These are phyloP conservation scores for Clepsis dumicolana DNA, from an alignment of 2,888 invertebrate genomes.

Conservation along the genomic window DNA sequence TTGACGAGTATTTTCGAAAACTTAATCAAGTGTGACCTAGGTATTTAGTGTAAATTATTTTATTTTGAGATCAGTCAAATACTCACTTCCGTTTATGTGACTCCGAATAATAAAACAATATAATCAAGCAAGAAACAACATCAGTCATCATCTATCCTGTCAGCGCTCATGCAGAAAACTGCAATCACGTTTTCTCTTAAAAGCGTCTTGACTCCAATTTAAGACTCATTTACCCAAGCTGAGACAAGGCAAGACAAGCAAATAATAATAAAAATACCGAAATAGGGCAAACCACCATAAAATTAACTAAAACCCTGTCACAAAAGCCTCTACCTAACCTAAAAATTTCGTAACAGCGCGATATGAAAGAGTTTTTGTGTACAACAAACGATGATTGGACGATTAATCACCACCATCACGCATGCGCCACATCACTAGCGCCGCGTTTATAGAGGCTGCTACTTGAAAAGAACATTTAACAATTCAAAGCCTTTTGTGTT, in stretches of 20 bases:
- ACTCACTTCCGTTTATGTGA: no score
- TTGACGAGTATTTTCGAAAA: no score
- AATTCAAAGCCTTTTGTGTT: slow-evolving; percentile 64
- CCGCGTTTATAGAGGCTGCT: slow-evolving; percentile 72
- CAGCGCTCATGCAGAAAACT: no score
- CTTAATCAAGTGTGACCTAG: no score
- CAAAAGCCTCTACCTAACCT: slow-evolving; percentile 3
- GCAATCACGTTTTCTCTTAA: no score
- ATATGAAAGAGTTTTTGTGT: slow-evolving; percentile 48
- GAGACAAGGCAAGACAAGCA: not conserved
- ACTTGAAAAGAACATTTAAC: slow-evolving; percentile 70
- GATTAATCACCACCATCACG: slow-evolving; percentile 70
- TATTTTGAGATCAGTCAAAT: no score
- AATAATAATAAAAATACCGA: not conserved
- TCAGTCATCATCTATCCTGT: no score
- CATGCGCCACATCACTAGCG: slow-evolving; percentile 70
- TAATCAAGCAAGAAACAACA: no score
- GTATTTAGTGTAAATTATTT: no score
- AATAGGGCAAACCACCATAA: not conserved
- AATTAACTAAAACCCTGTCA: not conserved
- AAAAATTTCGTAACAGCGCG: slow-evolving; percentile 27
- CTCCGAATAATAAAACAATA: no score
- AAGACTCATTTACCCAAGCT: not conserved
- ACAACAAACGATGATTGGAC: slow-evolving; percentile 56
- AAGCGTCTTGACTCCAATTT: no score